Base-by-base conservation (phyloP, 1,140 invertebrate species). In the Periplaneta americana region DNA sequence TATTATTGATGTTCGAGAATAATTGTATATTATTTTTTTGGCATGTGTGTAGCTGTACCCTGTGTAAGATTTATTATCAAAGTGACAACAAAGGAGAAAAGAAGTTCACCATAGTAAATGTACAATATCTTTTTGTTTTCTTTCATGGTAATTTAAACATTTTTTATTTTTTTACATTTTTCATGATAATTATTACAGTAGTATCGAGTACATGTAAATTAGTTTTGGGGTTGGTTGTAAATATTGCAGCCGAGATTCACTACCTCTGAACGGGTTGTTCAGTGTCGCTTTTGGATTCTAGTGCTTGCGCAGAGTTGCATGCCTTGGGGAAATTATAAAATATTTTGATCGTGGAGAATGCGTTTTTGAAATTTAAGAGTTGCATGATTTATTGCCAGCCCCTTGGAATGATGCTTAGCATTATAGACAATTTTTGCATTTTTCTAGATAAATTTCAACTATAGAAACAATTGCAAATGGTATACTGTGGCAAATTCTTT, bases 1-100 rank as follows among this genome's bases (percentile, higher is more conserved):
- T 84, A 83, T 83, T 84, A 84, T 84, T 83, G 84, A 83, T 84
- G 84, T 85, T 84, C 83, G 84, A 81, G 83, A 79, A 84, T 80
- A 82, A 79, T 82, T 84, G 83, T 84, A 83, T 84, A 83, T 84
- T 85, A 82, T 83, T 83, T 84, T 83, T 84, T 83, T 83, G 82
- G 79, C 81, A 82, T 83, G 82, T 81, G 82, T 82, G 74, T 80
- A 78, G 82, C 31, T 82, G 75, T 81, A 81, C 37, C 10, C 79
- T 10, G 22, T 80, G 76, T 37, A 80, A 80, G 78, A 80, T 66
- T 80, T 79, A 80, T 34, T 81, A 81, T 81, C 34, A 80, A 80
- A 57, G 32, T 35, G 37, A 35, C 34, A 66, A 74, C 32, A 80
- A 74, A 80, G 57, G 76, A 78, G 76, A 80, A 78, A 78, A 34